Evolutionary conservation across 2,888 invertebrate genomes (phyloP).

Genomic region (Actias luna): DNA sequence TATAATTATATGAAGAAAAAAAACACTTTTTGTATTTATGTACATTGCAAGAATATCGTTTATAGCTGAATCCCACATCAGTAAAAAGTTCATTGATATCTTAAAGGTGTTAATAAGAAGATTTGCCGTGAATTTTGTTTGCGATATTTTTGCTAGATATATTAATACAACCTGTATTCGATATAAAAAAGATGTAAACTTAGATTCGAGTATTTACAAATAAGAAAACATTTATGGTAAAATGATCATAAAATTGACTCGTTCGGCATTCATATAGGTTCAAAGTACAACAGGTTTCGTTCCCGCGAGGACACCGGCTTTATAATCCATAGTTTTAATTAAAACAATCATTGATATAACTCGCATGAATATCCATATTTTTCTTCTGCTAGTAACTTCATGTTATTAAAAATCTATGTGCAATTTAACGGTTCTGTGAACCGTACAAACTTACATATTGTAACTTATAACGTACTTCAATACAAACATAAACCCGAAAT

Average conservation of each 20-base stretch:
- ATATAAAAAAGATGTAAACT: background rate
- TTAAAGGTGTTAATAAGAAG: background rate
- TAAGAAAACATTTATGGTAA: background rate
- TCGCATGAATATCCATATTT: background rate
- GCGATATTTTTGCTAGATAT: background rate
- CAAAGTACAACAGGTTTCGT: constrained; percentile 4
- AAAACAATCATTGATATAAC: background rate
- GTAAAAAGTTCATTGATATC: background rate
- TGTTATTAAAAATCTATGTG: background rate
- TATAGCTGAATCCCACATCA: background rate
- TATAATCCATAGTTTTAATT: background rate
- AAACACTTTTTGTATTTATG: too few species aligned
- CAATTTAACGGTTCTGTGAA: too few species aligned
- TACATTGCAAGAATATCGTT: too few species aligned
- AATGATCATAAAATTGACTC: constrained; percentile 5
- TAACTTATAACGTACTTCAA: too few species aligned
- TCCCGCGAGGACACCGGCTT: background rate
- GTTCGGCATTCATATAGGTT: background rate
- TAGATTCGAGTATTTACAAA: background rate
- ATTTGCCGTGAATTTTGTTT: background rate
- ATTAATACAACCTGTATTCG: background rate
- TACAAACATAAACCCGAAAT: too few species aligned
- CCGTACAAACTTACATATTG: too few species aligned
- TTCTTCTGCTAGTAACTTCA: background rate
- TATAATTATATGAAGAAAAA: too few species aligned